These are phyloP conservation scores for Sceloporus tristichus DNA, from an alignment of 2,113 vertebrate genomes.

Conservation along the genomic window DNA sequence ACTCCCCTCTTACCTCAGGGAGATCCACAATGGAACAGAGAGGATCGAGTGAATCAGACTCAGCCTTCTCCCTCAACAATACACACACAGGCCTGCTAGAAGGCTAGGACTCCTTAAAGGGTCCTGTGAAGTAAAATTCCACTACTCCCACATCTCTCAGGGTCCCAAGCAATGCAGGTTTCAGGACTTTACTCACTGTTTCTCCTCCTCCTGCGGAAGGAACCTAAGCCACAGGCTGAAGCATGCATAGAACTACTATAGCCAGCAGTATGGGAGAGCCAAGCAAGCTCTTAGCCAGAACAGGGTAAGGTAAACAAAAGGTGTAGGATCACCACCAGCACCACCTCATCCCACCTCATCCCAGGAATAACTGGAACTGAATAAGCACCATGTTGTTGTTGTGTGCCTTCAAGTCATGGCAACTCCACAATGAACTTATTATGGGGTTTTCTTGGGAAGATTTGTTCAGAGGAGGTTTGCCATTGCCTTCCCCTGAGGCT, in stretches of 20 bases:
- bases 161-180: background rate
- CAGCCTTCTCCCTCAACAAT: background rate
- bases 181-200: background rate
- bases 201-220: background rate
- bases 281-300: background rate
- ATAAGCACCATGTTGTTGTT: background rate
- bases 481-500: too few species aligned
- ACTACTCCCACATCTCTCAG: background rate
- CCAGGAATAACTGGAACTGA: background rate
- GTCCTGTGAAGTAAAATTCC: background rate
- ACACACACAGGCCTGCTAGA: background rate
- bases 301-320: background rate
- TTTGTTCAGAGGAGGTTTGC: too few species aligned
- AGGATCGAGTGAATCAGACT: background rate
- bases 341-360: too few species aligned
- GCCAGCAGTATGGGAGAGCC: background rate
- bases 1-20: constrained; percentile 53
- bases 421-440: too few species aligned
- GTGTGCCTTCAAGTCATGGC: too few species aligned
- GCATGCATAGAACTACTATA: background rate
- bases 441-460: too few species aligned
- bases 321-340: too few species aligned
- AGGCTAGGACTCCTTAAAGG: background rate
- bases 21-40: constrained; percentile 30
- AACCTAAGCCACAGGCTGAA: background rate